A percentile compares a stretch with the other conserved stretches of the same genome.
Conservation (phyloP, 2,113 vertebrate species). For the Sclerurus mexicanus region DNA sequence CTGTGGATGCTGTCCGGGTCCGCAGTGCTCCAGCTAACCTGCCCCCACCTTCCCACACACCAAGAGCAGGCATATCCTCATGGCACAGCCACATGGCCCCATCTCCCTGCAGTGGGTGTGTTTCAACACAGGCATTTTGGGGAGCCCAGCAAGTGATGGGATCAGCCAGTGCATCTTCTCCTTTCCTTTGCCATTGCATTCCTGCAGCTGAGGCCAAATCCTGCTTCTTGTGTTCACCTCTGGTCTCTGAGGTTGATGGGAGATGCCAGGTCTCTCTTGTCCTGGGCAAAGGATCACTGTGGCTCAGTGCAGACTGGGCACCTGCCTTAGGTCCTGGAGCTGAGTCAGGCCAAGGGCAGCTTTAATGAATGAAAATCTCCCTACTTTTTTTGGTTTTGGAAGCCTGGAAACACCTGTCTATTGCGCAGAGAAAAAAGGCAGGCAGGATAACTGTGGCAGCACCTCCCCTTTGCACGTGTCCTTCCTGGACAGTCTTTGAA, state of each 20-base stretch:
- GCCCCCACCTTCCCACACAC: neutral
- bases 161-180: neutral
- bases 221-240: neutral
- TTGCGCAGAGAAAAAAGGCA: neutral
- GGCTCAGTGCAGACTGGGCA: neutral
- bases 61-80: neutral
- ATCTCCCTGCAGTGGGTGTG: neutral
- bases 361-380: neutral
- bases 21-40: neutral
- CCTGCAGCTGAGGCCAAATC: neutral
- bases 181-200: neutral
- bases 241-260: neutral
- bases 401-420: neutral
- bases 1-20: neutral
- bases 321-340: neutral
- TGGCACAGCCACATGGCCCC: accelerated
- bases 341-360: neutral
- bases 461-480: neutral
- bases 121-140: neutral
- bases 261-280: neutral
- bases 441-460: neutral
- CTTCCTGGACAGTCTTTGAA: neutral
- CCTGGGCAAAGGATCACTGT: neutral
- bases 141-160: neutral
- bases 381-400: neutral